Percentiles rank a stretch among this genome's conserved stretches.
These are phyloP conservation scores for Phrynocephalus vlangalii DNA, from an alignment of 2,797 vertebrate genomes.

Conservation along the genomic window DNA sequence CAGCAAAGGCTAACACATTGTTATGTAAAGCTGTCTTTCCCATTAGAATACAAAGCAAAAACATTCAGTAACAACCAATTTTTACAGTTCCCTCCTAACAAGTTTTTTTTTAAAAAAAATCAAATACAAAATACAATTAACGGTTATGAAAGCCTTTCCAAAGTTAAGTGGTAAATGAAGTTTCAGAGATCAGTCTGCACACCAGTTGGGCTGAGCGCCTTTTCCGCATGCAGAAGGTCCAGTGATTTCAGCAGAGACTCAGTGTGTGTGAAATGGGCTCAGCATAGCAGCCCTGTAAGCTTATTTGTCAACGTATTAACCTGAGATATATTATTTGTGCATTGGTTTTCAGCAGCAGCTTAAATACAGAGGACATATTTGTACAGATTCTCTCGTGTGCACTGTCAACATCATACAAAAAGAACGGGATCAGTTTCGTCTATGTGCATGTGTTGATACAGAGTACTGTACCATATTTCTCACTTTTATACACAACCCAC, in stretches of 20 bases:
- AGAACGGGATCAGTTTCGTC: conserved; percentile 27
- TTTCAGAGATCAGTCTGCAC: not conserved
- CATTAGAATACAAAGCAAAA: conserved; percentile 50
- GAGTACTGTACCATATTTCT: fast-evolving
- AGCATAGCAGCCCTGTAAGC: not conserved
- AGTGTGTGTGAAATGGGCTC: not conserved
- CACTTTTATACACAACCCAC: not conserved
- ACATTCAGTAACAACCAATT: conserved; percentile 32
- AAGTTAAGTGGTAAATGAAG: not conserved
- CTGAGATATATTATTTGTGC: not conserved
- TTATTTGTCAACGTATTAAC: not conserved
- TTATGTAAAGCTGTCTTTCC: conserved; percentile 40
- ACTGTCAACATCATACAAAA: not conserved
- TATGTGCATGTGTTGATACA: not conserved
- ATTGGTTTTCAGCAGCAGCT: conserved; percentile 35
- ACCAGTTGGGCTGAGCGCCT: not conserved
- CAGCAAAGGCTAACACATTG: conserved; percentile 47
- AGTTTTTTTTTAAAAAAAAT: not conserved
- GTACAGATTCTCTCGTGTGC: conserved; percentile 24
- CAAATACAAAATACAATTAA: conserved; percentile 21
- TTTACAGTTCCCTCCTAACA: not conserved
- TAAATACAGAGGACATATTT: conserved; percentile 18
- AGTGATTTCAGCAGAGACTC: not conserved
- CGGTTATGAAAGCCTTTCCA: conserved; percentile 17
- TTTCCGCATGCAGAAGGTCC: not conserved